These are phyloP conservation scores for Chloroceryle inda DNA, from an alignment of 2,797 vertebrate genomes.

Conservation along the genomic window DNA sequence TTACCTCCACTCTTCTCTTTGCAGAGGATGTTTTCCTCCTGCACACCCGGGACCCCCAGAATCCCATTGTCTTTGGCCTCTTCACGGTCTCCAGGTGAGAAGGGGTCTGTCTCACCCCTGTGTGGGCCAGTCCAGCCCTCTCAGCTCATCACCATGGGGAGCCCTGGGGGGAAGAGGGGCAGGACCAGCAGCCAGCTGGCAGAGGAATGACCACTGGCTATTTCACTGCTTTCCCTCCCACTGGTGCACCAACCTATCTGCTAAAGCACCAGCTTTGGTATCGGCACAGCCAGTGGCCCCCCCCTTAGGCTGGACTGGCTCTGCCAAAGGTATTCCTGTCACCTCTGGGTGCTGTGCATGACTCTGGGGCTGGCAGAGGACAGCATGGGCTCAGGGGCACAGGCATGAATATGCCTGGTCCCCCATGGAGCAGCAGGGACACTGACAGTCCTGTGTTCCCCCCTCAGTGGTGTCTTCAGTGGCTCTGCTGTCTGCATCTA, in stretches of 20 bases:
- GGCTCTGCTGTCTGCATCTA: slow-evolving; percentile 89
- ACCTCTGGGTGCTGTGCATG: accelerated
- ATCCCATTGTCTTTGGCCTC: slow-evolving; percentile 87
- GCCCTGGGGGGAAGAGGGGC: background rate
- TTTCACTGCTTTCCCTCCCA: background rate
- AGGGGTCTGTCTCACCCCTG: background rate
- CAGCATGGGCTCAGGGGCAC: accelerated
- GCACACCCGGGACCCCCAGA: slow-evolving; percentile 86
- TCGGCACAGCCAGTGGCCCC: accelerated
- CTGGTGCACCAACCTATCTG: background rate
- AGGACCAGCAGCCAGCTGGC: background rate
- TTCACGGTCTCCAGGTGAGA: slow-evolving; percentile 89
- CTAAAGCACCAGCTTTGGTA: background rate
- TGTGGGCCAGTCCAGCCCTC: background rate
- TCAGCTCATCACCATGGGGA: background rate
- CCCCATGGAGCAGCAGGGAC: accelerated
- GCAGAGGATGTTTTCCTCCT: slow-evolving; percentile 90
- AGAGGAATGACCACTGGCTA: background rate
- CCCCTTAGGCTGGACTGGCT: background rate
- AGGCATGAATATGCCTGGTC: accelerated
- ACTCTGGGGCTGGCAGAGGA: background rate
- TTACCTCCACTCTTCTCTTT: background rate
- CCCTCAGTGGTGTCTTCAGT: slow-evolving; percentile 78
- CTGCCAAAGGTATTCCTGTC: background rate
- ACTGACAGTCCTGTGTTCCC: background rate